Evolutionary conservation across 2,113 vertebrate species (phyloP), one percentile per base, ranked within the genome.

Genomic region (Helogale parvula): DNA sequence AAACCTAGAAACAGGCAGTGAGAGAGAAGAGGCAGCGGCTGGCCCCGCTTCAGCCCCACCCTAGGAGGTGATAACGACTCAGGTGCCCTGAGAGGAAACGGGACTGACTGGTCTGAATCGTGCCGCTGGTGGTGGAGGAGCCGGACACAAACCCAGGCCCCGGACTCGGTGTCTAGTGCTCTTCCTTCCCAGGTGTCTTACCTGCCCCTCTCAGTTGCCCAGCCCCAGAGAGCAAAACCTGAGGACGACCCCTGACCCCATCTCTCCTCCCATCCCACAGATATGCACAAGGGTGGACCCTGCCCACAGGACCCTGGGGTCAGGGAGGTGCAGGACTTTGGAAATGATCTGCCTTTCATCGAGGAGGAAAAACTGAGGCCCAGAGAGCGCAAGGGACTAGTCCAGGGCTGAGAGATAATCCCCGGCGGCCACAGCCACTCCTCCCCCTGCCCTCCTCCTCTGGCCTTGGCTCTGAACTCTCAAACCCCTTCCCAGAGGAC

Each of bases 81-180:
- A 2, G 71, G 33, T 6, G 27, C 33, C 23, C 23, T 50, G 6
- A 60, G 54, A 63, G 45, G 60, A 60, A 31, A 11, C 71, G 77
- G 16, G 38, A 27, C 57, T 6, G 47, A 19, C 57, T 4, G 33
- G 38, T 68, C 29, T n/a, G 38, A 47, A 14, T 5, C 12, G 10
- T 79, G 79, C 41, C 13, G 33, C 17, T 5, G 7, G 21, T 19
- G 68, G 33, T 21, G 0, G 54, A 33, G 50, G 45, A 80, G 29
- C 88, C 2, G 0, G 21, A 63, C 11, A n/a, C 45, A 66, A 25
- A 38, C 33, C n/a, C 14, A 13, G 82, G 66, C 45, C 54, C 31
- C 7, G n/a, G 54, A 12, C 38, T 74, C 0, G 0, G 16, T 16
- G 13, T n/a, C 76, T 38, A 27, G n/a, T 7, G 23, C 76, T 65